phyloP scores from a whole-genome alignment of 2,113 vertebrate genomes.

The Vulpes lagopus region DNA sequence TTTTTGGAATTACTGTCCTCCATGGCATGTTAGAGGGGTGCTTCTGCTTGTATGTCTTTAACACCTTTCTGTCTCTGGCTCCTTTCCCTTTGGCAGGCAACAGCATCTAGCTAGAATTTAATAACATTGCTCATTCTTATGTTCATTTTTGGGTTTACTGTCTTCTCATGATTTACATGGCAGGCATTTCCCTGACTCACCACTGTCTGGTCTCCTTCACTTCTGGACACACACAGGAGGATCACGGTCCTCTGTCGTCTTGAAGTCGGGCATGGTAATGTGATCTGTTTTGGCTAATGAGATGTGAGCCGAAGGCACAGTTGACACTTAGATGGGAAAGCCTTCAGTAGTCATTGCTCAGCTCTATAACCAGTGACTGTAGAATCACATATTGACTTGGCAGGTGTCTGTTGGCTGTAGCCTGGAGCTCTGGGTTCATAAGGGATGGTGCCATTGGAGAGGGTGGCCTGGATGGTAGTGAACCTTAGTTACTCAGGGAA shows the following conservation, averaged over 20 bases:
- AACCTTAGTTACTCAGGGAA: background rate
- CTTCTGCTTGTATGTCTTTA: background rate
- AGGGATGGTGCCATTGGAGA: background rate
- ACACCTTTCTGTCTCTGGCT: background rate
- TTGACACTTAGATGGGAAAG: background rate
- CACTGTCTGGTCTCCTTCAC: background rate
- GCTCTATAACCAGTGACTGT: accelerated
- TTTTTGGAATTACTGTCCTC: background rate
- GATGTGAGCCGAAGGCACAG: background rate
- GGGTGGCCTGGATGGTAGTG: background rate
- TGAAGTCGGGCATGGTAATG: accelerated
- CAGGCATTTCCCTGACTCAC: background rate
- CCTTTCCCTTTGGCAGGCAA: background rate
- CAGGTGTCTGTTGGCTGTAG: background rate
- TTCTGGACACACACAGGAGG: background rate
- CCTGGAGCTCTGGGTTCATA: background rate
- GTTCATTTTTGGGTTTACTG: background rate
- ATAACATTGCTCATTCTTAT: background rate
- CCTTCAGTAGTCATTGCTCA: accelerated
- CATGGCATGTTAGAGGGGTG: background rate
- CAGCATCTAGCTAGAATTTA: background rate
- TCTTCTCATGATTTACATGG: background rate
- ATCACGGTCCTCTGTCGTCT: too few species aligned
- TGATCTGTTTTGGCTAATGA: background rate
- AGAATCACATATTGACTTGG: accelerated